phyloP scores from a whole-genome alignment of 2,797 vertebrate species.

The Spheniscus humboldti region DNA sequence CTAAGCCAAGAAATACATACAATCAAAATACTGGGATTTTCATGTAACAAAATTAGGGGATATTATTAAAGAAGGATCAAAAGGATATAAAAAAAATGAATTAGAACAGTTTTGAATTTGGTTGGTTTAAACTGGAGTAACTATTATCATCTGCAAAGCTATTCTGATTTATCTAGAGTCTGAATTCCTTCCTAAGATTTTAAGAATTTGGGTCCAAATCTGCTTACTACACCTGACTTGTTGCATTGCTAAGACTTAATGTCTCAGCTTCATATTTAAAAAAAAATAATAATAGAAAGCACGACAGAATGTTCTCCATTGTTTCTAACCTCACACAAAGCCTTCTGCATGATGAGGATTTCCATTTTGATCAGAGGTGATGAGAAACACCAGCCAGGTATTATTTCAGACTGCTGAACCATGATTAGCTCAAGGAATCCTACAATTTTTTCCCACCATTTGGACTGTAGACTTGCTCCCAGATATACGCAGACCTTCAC shows the following conservation, averaged over 20 bases:
- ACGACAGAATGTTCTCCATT: not conserved
- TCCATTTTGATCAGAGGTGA: not conserved
- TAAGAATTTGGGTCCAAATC: not conserved
- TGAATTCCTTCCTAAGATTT: not conserved
- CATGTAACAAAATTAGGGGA: not conserved
- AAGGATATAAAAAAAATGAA: not conserved
- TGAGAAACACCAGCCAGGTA: not conserved
- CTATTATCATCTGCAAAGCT: not conserved
- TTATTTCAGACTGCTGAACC: not conserved
- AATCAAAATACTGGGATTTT: not conserved
- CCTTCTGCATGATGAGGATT: not conserved
- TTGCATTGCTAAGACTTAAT: not conserved
- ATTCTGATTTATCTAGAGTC: not conserved
- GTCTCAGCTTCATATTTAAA: not conserved
- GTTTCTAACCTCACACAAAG: not conserved
- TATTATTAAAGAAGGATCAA: not conserved
- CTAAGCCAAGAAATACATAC: not conserved
- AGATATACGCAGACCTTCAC: not conserved
- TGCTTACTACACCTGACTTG: not conserved
- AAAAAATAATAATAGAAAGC: not conserved
- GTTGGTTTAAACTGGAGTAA: not conserved
- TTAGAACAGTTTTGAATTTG: not conserved
- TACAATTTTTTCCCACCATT: not conserved
- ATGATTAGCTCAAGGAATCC: not conserved
- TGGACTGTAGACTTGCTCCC: not conserved